These are phyloP conservation scores for Acanthosepion esculentum DNA, from an alignment of 2,888 invertebrate species.

Conservation along the genomic window DNA sequence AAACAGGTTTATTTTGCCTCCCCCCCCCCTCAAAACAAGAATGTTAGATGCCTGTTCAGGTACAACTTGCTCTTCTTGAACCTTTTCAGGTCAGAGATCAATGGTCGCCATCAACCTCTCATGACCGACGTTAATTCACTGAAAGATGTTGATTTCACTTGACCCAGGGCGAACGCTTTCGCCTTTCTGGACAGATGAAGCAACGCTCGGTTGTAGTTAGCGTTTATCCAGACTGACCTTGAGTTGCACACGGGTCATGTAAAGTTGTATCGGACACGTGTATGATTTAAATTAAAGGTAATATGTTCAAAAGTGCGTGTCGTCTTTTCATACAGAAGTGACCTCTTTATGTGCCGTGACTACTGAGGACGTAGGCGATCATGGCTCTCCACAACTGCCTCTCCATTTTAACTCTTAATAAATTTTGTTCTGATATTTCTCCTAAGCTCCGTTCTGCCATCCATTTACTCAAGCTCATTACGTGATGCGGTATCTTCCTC, in stretches of 20 bases:
- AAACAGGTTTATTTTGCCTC: not conserved
- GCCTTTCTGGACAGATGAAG: not conserved
- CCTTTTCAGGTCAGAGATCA: not conserved
- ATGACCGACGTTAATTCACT: not conserved
- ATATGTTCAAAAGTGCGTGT: too few species aligned
- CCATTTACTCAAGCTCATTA: too few species aligned
- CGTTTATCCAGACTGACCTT: not conserved
- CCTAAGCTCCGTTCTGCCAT: too few species aligned
- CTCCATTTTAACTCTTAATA: too few species aligned
- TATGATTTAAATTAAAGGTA: not conserved
- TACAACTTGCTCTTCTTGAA: not conserved
- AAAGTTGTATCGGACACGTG: not conserved
- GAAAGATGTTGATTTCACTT: not conserved
- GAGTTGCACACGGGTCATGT: not conserved
- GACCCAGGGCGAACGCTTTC: not conserved
- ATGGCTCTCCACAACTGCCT: too few species aligned
- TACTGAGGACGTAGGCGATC: too few species aligned
- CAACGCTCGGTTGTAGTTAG: not conserved
- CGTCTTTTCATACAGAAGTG: too few species aligned
- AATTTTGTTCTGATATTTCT: too few species aligned
- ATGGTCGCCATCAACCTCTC: not conserved
- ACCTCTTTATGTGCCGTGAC: too few species aligned
- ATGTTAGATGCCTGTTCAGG: not conserved
- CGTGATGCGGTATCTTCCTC: too few species aligned
- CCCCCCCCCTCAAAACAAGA: not conserved